Conservation (phyloP, 1,140 invertebrate genomes). For the Neodiprion fabricii region DNA sequence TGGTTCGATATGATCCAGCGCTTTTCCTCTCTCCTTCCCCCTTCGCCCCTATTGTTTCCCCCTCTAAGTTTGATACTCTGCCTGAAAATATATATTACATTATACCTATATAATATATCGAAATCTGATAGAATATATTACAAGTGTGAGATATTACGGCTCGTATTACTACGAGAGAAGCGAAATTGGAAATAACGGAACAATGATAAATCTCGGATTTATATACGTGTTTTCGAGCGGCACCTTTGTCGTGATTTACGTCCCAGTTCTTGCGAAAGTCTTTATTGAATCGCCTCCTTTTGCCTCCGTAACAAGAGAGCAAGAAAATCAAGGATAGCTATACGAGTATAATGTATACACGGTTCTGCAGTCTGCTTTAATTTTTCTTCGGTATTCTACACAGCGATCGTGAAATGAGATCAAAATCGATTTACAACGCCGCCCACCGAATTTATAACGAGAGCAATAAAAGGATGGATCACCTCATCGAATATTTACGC, state of each 20-base stretch:
- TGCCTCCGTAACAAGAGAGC: not conserved
- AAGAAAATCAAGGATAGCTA: conserved; percentile 23
- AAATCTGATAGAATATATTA: conserved; percentile 32
- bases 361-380: conserved; percentile 20
- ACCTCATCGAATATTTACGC: too few relatives aligned
- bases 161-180: conserved; percentile 24
- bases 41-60: not conserved
- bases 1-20: conserved; percentile 7
- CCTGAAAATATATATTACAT: conserved; percentile 10
- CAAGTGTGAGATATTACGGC: conserved; percentile 23
- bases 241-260: conserved; percentile 5
- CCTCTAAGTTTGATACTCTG: conserved; percentile 32
- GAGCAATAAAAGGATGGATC: not conserved
- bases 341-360: conserved; percentile 19
- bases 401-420: not conserved
- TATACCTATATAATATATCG: conserved; percentile 23
- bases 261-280: not conserved
- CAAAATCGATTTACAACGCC: not conserved
- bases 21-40: not conserved
- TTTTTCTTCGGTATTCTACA: not conserved
- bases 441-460: not conserved
- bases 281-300: not conserved
- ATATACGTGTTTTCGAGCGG: conserved; percentile 13
- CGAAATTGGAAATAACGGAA: conserved; percentile 23
- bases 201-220: conserved; percentile 32